Base-by-base conservation (phyloP, 1,140 invertebrate genomes). In the Panagrolaimus sp. region DNA sequence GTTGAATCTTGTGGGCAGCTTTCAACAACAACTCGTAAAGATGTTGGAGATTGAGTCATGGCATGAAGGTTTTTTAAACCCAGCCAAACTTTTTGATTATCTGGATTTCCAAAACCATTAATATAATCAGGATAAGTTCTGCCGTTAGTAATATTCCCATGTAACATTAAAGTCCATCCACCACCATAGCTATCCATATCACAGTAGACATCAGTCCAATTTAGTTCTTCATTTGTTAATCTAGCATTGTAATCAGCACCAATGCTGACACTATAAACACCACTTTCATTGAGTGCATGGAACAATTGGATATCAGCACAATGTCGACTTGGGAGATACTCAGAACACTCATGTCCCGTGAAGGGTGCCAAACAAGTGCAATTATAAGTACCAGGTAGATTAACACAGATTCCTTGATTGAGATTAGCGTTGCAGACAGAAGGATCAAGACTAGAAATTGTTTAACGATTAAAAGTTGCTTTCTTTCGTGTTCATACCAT, bases 161-260 rank as follows among this genome's bases (percentile, higher is more conserved):
- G 21, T 2, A n/a, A 58, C 52, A 58, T 58, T 28, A 58, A 17
- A 2, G 52, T 58, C 52, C 52, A 58, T n/a, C 52, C 52, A 58
- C 52, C 52, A 24, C 8, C 21, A 58, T 58, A 21, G 28, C 5
- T 58, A n/a, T 21, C 52, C n/a, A n/a, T 14, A 28, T 58, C 52
- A 14, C 52, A 58, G 17, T 58, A 58, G 28, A 21, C 52, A 10
- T n/a, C 17, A 12, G 52, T 58, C 52, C 21, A 17, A 58, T 26
- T 58, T 21, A 21, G 10, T 14, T 58, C 15, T 2, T 38, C 32
- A 38, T 38, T 38, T 38, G 32, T 38, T 38, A 38, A 38, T 38
- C 32, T 7, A 38, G 7, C 2, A 38, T 38, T 38, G 7, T 38
- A 38, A 7, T 38, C 7, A 21, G 52, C 52, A 5, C 52, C 52